Conservation (phyloP, 2,888 invertebrate genomes). For the Neoaliturus tenellus region DNA sequence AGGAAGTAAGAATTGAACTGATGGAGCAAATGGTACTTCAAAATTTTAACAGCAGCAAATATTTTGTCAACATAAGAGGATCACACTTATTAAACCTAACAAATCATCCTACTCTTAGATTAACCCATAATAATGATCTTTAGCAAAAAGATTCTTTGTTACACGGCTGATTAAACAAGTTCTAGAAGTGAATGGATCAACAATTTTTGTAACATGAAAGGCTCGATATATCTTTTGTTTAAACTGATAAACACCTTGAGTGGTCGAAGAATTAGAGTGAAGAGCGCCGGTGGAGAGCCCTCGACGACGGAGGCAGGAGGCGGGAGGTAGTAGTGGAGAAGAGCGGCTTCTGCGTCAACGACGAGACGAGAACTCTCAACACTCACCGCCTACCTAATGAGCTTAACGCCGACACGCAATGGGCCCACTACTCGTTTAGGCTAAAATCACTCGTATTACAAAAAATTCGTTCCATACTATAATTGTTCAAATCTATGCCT, state of each 20-base stretch:
- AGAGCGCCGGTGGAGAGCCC: neutral
- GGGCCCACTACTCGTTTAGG: neutral
- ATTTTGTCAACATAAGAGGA: no score
- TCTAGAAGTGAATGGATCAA: neutral
- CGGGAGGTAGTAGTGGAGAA: neutral
- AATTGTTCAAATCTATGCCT: no score
- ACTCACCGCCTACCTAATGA: neutral
- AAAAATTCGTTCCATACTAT: no score
- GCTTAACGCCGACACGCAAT: neutral
- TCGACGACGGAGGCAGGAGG: neutral
- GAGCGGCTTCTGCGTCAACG: neutral
- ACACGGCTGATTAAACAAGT: neutral
- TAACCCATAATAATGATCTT: neutral
- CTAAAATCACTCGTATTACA: neutral
- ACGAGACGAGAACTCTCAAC: neutral
- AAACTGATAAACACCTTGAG: conserved; percentile 27
- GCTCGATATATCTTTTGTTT: conserved; percentile 11
- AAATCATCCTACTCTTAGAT: neutral
- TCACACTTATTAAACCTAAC: neutral
- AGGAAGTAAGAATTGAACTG: no score
- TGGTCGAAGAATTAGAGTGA: conserved; percentile 33
- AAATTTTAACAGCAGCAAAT: no score
- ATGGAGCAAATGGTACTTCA: no score
- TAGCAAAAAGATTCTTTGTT: neutral
- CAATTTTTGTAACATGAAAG: neutral